Percentiles rank a stretch among this genome's conserved stretches.
Evolutionary conservation across 2,797 vertebrate species (phyloP).

Genomic region (Gymnothorax reevesii): DNA sequence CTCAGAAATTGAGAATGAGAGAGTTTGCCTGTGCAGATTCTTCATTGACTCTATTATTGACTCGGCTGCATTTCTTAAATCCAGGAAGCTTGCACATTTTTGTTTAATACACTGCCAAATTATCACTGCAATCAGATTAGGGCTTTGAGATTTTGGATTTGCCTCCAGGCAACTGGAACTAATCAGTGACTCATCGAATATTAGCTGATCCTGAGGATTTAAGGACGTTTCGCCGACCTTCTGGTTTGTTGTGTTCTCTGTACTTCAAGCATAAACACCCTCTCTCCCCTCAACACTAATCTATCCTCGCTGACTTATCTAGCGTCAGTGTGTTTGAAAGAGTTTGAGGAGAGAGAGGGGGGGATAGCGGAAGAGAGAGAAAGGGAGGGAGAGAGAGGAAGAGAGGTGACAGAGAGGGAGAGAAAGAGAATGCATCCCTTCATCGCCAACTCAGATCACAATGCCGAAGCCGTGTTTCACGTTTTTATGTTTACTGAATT

Average conservation of each 20-base stretch:
- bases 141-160: slow-evolving; percentile 5
- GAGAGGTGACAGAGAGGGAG: slow-evolving; percentile 21
- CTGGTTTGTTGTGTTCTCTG: background rate
- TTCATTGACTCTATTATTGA: background rate
- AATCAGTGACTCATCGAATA: slow-evolving; percentile 3
- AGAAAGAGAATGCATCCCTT: background rate
- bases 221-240: background rate
- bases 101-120: background rate
- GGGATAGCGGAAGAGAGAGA: background rate
- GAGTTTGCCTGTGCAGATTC: background rate
- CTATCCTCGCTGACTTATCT: background rate
- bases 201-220: slow-evolving; percentile 14
- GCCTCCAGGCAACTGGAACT: slow-evolving; percentile 2
- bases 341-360: background rate
- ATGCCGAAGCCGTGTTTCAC: background rate
- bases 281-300: background rate
- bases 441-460: background rate
- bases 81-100: background rate
- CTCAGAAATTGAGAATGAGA: background rate
- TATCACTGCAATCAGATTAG: background rate
- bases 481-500: slow-evolving; percentile 19
- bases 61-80: background rate
- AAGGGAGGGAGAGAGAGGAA: background rate
- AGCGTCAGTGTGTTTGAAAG: background rate
- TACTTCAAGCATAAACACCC: background rate